These are phyloP conservation scores for Magallana angulata DNA, from an alignment of 1,140 invertebrate species.

Conservation along the genomic window DNA sequence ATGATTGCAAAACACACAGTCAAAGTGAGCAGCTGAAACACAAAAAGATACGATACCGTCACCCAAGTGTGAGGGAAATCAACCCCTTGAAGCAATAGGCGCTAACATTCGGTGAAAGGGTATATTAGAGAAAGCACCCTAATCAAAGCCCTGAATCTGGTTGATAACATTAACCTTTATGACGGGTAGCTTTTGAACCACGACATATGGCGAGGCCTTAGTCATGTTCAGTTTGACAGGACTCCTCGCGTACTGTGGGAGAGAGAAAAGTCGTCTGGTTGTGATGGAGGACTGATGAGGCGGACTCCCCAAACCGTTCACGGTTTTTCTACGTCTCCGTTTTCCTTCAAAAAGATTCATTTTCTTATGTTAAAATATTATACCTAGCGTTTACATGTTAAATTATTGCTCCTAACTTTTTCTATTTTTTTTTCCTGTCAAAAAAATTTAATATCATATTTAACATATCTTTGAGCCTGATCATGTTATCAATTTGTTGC, in stretches of 20 bases:
- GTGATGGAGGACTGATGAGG: slow-evolving; percentile 42
- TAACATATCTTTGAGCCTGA: no score
- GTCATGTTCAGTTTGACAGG: slow-evolving; percentile 58
- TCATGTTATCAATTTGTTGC: no score
- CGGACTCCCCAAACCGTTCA: slow-evolving; percentile 39
- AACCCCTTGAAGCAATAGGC: not conserved
- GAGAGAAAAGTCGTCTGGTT: slow-evolving; percentile 24
- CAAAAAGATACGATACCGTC: not conserved
- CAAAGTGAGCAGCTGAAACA: not conserved
- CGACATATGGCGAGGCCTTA: slow-evolving; percentile 52
- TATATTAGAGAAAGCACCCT: not conserved
- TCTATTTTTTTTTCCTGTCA: no score
- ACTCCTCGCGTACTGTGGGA: slow-evolving; percentile 46
- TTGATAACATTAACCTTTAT: slow-evolving; percentile 59
- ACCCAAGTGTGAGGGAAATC: not conserved
- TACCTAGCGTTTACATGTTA: not conserved
- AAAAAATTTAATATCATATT: no score
- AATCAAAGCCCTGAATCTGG: slow-evolving; percentile 47
- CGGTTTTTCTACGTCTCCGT: slow-evolving; percentile 53
- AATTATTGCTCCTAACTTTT: no score
- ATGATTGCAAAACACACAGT: not conserved
- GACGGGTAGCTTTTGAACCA: slow-evolving; percentile 55
- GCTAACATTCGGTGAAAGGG: slow-evolving; percentile 8
- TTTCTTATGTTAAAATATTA: not conserved
- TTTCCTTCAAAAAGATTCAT: slow-evolving; percentile 58